A percentile compares a stretch with the other conserved stretches of the same genome.
phyloP scores from a whole-genome alignment of 2,113 vertebrate genomes.

The Calyptomena viridis region DNA sequence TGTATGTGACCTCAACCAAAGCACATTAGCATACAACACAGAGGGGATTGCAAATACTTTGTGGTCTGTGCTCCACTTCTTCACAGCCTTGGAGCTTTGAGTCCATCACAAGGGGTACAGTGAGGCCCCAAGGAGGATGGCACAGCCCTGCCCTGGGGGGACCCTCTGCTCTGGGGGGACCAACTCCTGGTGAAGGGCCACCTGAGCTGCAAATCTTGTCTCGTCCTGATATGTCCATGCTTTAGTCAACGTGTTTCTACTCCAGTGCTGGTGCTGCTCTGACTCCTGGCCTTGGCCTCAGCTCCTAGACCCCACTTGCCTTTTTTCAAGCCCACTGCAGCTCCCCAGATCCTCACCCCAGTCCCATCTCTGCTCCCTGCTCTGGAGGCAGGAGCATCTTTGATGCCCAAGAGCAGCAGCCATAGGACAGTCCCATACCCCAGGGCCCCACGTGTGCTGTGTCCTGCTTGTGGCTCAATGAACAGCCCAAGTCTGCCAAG shows the following conservation, averaged over 20 bases:
- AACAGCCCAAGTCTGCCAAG: not conserved
- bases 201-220: not conserved
- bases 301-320: not conserved
- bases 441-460: too few species aligned
- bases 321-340: not conserved
- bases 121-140: not conserved
- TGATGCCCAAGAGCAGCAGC: not conserved
- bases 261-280: not conserved
- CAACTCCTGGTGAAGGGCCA: not conserved
- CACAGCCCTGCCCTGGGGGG: too few species aligned
- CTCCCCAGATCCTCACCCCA: not conserved
- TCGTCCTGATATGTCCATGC: rapidly evolving
- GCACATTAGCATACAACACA: too few species aligned
- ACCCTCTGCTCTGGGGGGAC: not conserved
- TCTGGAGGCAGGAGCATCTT: not conserved
- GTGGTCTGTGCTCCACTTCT: not conserved
- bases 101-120: not conserved
- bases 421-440: not conserved
- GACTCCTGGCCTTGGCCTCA: not conserved
- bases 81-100: not conserved
- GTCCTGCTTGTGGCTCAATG: not conserved
- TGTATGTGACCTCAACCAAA: not conserved
- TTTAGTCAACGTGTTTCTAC: not conserved
- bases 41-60: not conserved
- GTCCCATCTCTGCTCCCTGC: not conserved